Evolutionary conservation across 2,797 vertebrate genomes (phyloP), one percentile per base, ranked within the genome.

Genomic region (Cottoperca gobio): DNA sequence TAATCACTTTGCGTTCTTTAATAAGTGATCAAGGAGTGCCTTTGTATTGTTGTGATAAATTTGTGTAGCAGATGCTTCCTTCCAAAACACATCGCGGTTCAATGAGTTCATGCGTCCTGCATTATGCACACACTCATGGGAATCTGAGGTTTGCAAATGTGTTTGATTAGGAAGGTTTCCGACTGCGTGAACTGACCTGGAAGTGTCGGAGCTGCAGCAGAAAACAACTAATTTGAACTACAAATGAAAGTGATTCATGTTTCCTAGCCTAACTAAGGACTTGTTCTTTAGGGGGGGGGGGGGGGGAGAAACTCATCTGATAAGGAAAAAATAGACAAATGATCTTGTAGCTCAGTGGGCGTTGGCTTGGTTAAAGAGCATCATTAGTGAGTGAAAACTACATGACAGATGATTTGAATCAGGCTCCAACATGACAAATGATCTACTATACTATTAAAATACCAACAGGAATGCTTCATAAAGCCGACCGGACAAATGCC

Each of bases 71-170:
- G 74, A 73, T 63, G 64, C 64, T 53, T 69, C 57, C 43, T 50
- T 11, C 43, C 37, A 21, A 48, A 63, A 35, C 52, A 46, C 5
- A 2, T 12, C 14, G 10, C 46, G 65, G 82, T 43, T 78, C 73
- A 71, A 8, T 16, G 65, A 61, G 81, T 82, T 73, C 63, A 19
- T 23, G 60, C 33, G 4, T 68, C 75, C 69, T 78, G 48, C 28
- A 48, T 49, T 64, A 2, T 3, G 43, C 12, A 5, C 2, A 3
- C 6, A 21, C 82, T 81, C 69, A 19, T 10, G 42, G 63, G 42
- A 76, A 58, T 49, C 33, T 37, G 28, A 68, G 46, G 39, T 50
- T 64, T 37, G n/a, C n/a, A 16, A 54, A 71, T 69, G 71, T 4
- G 61, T 80, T 55, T 45, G 37, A 70, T 68, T 12, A 14, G 33